Evolutionary conservation across 2,797 vertebrate genomes (phyloP), one percentile per base, ranked within the genome.

Genomic region (Urocyon cinereoargenteus): DNA sequence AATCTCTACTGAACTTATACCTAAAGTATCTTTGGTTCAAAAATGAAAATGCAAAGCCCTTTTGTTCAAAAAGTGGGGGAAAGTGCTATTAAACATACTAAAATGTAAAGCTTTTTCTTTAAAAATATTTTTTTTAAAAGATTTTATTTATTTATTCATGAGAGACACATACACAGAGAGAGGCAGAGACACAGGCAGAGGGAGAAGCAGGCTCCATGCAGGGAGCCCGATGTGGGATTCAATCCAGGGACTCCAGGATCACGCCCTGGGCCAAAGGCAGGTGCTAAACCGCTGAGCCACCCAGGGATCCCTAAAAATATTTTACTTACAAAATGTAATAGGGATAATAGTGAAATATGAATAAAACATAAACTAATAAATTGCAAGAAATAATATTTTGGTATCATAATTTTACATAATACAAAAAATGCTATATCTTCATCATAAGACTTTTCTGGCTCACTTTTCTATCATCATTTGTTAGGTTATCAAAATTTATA

Each of bases 401-500:
- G 55, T 85, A 6, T 59, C 45, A 24, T 70, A 72, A 21, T 96
- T 91, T 62, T 90, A 78, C 57, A 18, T 90, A 86, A 49, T 36
- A 34, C 14, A 24, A 19, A 68, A 59, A 81, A 10, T 61, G 2
- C 1, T 18, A 13, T 89, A n/a, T 61, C 40, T 82, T 93, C 36
- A 90, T 68, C 7, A 2, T 81, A 86, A 91, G 21, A 55, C 68
- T 75, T 94, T 79, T 70, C 81, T 91, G 83, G 57, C 57, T 59
- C 40, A 15, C 26, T 77, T 91, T 89, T 94, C 61, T 97, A 19
- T 16, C 72, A 87, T 86, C 31, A 66, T 21, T 95, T 86, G n/a
- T 95, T 64, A 61, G 14, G 55, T 84, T 66, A 92, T 84, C 19
- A 72, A 77, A 89, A 78, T 68, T 75, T 95, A 49, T 84, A 79